Percentiles rank a stretch among this genome's conserved stretches.
Conservation (phyloP, 2,797 vertebrate species). For the Tapirus indicus region DNA sequence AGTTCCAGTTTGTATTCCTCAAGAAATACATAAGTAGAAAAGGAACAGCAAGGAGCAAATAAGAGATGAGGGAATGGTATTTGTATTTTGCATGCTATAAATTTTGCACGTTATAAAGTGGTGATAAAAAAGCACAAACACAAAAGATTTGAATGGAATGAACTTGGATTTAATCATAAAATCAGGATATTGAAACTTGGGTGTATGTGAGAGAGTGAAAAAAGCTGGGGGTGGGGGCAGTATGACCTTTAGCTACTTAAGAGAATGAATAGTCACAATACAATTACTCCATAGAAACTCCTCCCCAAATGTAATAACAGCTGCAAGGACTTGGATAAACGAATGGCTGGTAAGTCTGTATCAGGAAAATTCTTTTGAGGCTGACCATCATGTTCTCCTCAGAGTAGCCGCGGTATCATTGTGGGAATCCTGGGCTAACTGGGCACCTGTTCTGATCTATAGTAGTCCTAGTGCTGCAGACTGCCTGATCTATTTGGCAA, state of each 20-base stretch:
- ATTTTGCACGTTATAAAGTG: not conserved
- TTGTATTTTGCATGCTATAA: not conserved
- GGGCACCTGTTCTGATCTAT: not conserved
- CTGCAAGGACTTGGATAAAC: not conserved
- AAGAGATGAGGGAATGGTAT: not conserved
- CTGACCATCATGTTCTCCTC: not conserved
- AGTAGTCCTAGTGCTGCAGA: not conserved
- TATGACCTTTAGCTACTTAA: not conserved
- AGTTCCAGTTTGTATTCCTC: not conserved
- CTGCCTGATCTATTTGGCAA: not conserved
- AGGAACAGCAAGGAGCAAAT: not conserved
- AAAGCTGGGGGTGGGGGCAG: not conserved
- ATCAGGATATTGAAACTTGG: not conserved
- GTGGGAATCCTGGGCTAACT: not conserved
- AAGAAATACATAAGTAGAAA: not conserved
- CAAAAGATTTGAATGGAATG: not conserved
- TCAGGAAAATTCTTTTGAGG: not conserved
- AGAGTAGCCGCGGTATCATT: not conserved
- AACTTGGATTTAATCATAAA: constrained; percentile 24
- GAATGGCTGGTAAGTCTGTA: not conserved
- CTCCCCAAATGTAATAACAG: not conserved
- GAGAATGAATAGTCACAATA: not conserved
- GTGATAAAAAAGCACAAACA: not conserved
- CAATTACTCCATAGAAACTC: not conserved
- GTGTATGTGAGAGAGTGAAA: not conserved